phyloP scores from a whole-genome alignment of 2,797 vertebrate species.

The Myotis vivesi region DNA sequence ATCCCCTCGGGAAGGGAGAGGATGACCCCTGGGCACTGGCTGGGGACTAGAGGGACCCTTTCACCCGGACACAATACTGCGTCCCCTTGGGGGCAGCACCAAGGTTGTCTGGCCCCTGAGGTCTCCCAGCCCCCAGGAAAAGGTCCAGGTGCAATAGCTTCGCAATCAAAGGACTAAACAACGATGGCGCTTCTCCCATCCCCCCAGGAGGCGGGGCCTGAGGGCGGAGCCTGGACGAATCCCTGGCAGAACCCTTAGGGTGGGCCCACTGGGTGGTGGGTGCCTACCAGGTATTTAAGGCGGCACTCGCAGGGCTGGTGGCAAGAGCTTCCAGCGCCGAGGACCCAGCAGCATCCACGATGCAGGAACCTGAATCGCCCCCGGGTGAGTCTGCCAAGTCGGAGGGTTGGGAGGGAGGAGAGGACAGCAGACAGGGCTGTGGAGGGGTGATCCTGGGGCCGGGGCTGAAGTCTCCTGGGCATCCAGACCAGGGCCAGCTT shows the following conservation, averaged over 20 bases:
- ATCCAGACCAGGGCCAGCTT: too few relatives aligned
- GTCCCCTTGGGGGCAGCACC: too few relatives aligned
- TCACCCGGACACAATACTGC: background rate
- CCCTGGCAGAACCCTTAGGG: too few relatives aligned
- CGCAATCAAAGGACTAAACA: background rate
- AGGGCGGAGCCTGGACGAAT: background rate
- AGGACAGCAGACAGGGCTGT: too few relatives aligned
- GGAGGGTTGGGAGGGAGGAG: background rate
- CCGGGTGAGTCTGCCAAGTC: rapidly evolving
- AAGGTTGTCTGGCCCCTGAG: background rate
- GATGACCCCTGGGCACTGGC: too few relatives aligned
- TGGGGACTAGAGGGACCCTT: background rate
- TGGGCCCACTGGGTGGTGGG: too few relatives aligned
- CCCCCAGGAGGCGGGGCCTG: too few relatives aligned
- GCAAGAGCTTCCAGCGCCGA: rapidly evolving
- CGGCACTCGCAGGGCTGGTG: rapidly evolving
- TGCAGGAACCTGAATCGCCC: rapidly evolving
- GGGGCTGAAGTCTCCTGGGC: background rate
- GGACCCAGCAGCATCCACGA: background rate
- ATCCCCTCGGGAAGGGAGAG: background rate
- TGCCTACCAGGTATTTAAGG: background rate
- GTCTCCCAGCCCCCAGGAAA: background rate
- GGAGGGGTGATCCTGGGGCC: rapidly evolving
- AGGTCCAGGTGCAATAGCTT: background rate
- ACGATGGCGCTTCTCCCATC: rapidly evolving